Base-by-base conservation (phyloP, 2,113 vertebrate genomes). In the Uria lomvia region DNA sequence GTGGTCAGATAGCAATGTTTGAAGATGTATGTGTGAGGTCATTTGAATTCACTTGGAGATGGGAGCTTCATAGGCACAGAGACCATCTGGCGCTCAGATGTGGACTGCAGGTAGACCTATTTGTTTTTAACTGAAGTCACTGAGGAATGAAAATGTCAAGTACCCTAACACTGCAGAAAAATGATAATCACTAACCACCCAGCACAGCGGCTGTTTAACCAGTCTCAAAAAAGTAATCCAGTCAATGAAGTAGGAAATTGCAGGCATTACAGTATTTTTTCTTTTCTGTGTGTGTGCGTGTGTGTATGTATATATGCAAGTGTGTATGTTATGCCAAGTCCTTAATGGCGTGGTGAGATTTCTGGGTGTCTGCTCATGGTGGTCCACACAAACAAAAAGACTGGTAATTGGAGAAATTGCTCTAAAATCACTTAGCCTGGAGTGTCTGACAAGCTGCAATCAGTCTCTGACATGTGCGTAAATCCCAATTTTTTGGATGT, bases 321-420 rank as follows among this genome's bases (percentile, higher is more conserved):
- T 9, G 12, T 82, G 56, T 88, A 40, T 92, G 49, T 77, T 89
- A 87, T 94, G 90, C 80, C 73, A 92, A 93, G 72, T 92, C 79
- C 91, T 94, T 95, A 90, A 91, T 92, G 71, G 56, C 92, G 90
- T 78, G 29, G 13, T 94, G 95, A 94, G 93, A 94, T 94, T 86
- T 93, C 86, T 88, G 68, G 53, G 82, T 72, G 77, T 91, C 89
- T 96, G 56, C 67, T 93, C 94, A 30, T 75, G 80, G 94, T 95
- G 96, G 96, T 96, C 96, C 85, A 74, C 73, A 76, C 63, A 71
- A 75, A 73, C 60, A 94, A 88, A 63, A 91, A 81, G 92, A 74
- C 68, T 93, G 93, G 97, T 98, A 98, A 98, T 98, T 97, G 90
- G 96, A 98, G 98, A 98, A 98, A 98, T 98, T 97, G 97, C 97